Percentiles rank a stretch among this genome's conserved stretches.
Evolutionary conservation across 2,797 vertebrate genomes (phyloP).

Genomic region (Phoeniculus purpureus): DNA sequence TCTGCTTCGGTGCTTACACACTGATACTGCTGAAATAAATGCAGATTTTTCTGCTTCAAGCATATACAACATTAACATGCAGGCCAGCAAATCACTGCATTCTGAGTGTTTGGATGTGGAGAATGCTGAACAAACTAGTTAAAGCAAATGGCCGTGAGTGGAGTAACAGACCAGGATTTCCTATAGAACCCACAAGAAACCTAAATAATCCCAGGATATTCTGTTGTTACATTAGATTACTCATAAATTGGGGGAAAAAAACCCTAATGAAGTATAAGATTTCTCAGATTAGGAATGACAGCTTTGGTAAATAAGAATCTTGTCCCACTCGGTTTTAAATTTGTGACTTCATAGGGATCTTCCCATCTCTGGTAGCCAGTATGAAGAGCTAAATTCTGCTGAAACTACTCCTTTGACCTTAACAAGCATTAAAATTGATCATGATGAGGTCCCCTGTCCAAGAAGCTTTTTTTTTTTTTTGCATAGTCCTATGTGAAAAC

Average conservation of each 20-base stretch:
- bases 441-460: not conserved
- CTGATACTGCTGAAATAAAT: conserved; percentile 60
- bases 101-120: not conserved
- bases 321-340: not conserved
- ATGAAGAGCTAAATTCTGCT: not conserved
- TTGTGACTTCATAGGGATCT: not conserved
- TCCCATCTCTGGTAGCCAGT: not conserved
- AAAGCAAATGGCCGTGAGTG: not conserved
- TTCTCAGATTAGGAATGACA: not conserved
- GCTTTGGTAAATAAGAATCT: not conserved
- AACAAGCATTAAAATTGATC: not conserved
- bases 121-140: not conserved
- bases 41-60: conserved; percentile 54
- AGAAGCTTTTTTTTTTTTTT: not conserved
- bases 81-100: conserved; percentile 30
- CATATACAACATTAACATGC: conserved; percentile 40
- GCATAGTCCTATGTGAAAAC: not conserved
- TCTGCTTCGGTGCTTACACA: conserved; percentile 69
- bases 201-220: not conserved
- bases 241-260: not conserved
- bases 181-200: not conserved
- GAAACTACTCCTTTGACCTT: not conserved
- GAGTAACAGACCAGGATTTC: not conserved
- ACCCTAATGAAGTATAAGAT: not conserved
- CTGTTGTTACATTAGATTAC: not conserved